Evolutionary conservation across 1,140 invertebrate genomes (phyloP).

Genomic region (Lepidurus couesii): DNA sequence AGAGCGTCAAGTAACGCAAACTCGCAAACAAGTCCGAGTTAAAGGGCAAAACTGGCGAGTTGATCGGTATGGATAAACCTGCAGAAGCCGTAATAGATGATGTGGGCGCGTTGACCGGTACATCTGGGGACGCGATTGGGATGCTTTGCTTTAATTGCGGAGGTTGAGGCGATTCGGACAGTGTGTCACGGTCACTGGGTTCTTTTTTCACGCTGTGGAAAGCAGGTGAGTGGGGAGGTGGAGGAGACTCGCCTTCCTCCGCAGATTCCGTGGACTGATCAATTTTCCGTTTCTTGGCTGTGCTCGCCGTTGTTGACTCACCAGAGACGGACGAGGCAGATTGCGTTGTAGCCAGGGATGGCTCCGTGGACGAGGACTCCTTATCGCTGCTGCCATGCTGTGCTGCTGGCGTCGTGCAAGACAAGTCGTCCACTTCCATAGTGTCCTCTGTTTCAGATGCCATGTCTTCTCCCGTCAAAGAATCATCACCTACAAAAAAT

Average conservation of each 20-base stretch:
- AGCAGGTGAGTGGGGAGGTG: constrained; percentile 1
- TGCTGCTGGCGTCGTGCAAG: constrained; percentile 5
- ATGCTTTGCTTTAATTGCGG: neutral
- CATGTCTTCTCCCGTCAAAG: constrained; percentile 10
- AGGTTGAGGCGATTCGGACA: neutral
- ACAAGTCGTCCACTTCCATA: neutral
- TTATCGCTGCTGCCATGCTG: constrained; percentile 18
- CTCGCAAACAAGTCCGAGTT: neutral
- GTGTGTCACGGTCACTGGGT: constrained; percentile 6
- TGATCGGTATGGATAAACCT: neutral
- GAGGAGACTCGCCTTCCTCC: neutral
- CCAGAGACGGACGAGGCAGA: neutral
- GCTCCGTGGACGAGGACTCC: neutral
- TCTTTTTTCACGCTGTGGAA: neutral
- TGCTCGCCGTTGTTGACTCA: constrained; percentile 1
- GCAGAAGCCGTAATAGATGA: neutral
- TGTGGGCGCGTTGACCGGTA: neutral
- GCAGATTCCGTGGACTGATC: constrained; percentile 13
- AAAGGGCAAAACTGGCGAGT: neutral
- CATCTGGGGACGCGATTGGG: neutral
- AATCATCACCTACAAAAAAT: neutral
- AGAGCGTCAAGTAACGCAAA: neutral
- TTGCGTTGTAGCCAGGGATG: neutral
- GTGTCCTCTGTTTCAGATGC: constrained; percentile 4
- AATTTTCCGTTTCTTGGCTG: constrained; percentile 18